Conservation (phyloP, 1,140 invertebrate species). For the Polypedilum pembai region DNA sequence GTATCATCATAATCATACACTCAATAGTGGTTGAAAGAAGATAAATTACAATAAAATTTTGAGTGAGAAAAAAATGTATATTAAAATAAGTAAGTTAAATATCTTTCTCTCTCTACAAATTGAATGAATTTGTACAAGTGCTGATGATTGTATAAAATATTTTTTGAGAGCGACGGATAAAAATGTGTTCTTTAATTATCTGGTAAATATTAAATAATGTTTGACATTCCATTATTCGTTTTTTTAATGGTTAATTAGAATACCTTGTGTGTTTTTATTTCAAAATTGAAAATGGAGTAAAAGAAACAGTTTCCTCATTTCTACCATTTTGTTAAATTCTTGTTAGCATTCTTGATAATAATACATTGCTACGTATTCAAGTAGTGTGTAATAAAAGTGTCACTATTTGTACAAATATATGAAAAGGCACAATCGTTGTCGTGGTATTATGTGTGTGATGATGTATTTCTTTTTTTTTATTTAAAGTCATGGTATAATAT, state of each 20-base stretch:
- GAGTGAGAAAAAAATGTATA: not conserved
- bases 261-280: not conserved
- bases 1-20: not conserved
- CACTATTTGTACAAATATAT: too few relatives aligned
- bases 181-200: not conserved
- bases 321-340: not conserved
- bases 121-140: not conserved
- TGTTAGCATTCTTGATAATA: too few relatives aligned
- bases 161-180: not conserved
- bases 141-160: not conserved
- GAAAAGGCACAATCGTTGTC: too few relatives aligned
- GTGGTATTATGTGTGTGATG: too few relatives aligned
- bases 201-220: constrained; percentile 4
- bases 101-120: not conserved
- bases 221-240: not conserved
- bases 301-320: not conserved
- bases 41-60: too few relatives aligned
- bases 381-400: too few relatives aligned
- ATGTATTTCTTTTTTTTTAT: too few relatives aligned
- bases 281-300: not conserved
- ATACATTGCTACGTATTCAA: too few relatives aligned
- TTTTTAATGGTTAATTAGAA: not conserved
- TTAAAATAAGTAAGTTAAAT: not conserved
- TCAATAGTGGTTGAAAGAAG: too few relatives aligned
- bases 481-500: too few relatives aligned